Base-by-base conservation (phyloP, 2,113 vertebrate genomes). In the Cyanoramphus novaezelandiae region DNA sequence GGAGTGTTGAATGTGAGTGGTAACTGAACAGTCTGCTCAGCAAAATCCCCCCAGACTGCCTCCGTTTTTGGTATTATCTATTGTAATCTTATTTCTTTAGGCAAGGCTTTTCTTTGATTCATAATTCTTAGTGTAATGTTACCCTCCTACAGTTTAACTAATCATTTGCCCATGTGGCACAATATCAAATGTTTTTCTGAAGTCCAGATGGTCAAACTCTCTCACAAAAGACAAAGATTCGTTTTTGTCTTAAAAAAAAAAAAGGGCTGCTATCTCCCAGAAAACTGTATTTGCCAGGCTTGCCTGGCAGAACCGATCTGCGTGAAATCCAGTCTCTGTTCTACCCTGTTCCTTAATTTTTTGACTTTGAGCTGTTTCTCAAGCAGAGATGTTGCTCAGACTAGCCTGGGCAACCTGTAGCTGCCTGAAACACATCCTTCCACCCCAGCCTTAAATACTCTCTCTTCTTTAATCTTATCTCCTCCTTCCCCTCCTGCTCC, bases 191-290 rank as follows among this genome's bases (percentile, higher is more conserved):
- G 86, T 63, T 81, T 92, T 88, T 88, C 88, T 70, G 50, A 94
- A 94, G 92, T 91, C 96, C 96, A 96, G 94, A 96, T 96, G 92
- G 94, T 97, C 96, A 96, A 96, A 86, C 72, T 77, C 37, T 92
- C 86, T 82, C 80, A 95, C 92, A 94, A 92, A 97, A 94, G 92
- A 84, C 13, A 75, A 78, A 92, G 55, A 95, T 91, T 88, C 81
- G 83, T 81, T 96, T 96, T 95, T 90, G 71, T 94, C 50, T 83
- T 11, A 31, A 67, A 68, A 68, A 49, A 41, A 53, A 75, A 13
- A 50, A 41, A 43, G 37, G n/a, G 41, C 83, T 1, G 23, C 70
- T 93, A 81, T 96, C 59, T 93, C 59, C 63, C 15, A 82, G 76
- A 62, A 92, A 93, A 78, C 81, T 55, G 25, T 81, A 90, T 86